Base-by-base conservation (phyloP, 2,888 invertebrate species). In the Apotomis capreana region DNA sequence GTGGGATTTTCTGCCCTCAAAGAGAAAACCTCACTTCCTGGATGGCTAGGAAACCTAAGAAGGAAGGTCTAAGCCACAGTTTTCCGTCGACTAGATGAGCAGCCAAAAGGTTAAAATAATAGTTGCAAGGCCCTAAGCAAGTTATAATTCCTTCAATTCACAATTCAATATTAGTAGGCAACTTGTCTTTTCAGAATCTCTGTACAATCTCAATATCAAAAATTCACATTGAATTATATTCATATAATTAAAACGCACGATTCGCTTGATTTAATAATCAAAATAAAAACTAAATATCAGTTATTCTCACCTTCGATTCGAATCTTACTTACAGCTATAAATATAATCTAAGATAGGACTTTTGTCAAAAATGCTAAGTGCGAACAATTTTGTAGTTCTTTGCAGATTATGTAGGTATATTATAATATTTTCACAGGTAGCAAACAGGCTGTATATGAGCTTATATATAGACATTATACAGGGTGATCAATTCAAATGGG, bases 131-230 rank as follows among this genome's bases (percentile, higher is more conserved):
- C 5, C 44, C 4, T 8, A 6, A 44, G 44, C 44, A 44, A 44
- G 44, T 44, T 26, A 26, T 44, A 44, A 44, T 44, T 8, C 44
- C 13, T 65, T 65, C 57, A 26, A 55, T 55, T 44, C 44, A 55
- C 55, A 65, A 57, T 57, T 55, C 55, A 36, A 65, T 26, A 64
- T n/a, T 64, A 70, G 59, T 46, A 55, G 26, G 4, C 64, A 69
- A 37, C 40, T n/a, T 15, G 10, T 69, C 46, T 46, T 54, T 67
- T 67, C 61, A 57, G 60, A 70, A 74, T 74, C 70, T 74, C 67
- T 67, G 51, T 64, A 74, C 70, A 70, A 68, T 59, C 59, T 68
- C 68, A 63, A 67, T 70, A 63, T 68, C 44, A 69, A 62, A 71
- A 71, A 55, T 57, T 67, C 59, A 67, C 67, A 51, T 51, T 51